Evolutionary conservation across 37 sponge, comb jelly and placozoan species (phyloP), one percentile per base, ranked within the genome.

Genomic region (Diacarnus erythraeanus): DNA sequence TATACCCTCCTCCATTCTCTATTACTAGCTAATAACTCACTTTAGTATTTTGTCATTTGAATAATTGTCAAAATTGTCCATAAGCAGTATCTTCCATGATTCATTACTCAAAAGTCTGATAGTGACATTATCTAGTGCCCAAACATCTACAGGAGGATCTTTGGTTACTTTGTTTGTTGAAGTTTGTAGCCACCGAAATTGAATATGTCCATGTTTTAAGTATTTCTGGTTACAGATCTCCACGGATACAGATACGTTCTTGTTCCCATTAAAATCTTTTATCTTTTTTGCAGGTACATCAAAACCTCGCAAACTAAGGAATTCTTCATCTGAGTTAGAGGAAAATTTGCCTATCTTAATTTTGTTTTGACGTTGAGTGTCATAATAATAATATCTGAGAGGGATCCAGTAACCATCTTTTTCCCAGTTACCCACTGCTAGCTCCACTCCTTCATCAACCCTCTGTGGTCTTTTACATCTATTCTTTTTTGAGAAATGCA

Each of bases 161-260:
- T 25, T 60, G 61, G 61, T 5, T 25, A 5, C 33, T 2, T 2
- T 2, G 66, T 31, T 17, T 65, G 9, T 65, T 3, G 34, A 30
- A 2, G 66, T 65, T 65, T 65, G 66, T 26, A 65, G 66, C 66
- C 66, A 65, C 33, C 66, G 66, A 65, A 65, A 65, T 30, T 65
- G 66, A 31, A 65, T 65, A 2, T 8, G 27, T 2, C 31, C 33
- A 2, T 65, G 66, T 31, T 65, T 65, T 30, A 65, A 30, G 34
- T 65, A 65, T 2, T 8, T 3, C 5, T 31, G 34, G 31, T 65
- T 10, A 31, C 66, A 65, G 15, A 65, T 65, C 33, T 65, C 66
- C 51, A 47, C 29, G 31, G 2, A 26, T 3, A 5, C 33, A 25
- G n/a, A n/a, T n/a, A n/a, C n/a, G n/a, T 31, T 17, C 2, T 65